Evolutionary conservation across 23 tunicate genomes (phyloP).

Genomic region (Ciona savignyi): DNA sequence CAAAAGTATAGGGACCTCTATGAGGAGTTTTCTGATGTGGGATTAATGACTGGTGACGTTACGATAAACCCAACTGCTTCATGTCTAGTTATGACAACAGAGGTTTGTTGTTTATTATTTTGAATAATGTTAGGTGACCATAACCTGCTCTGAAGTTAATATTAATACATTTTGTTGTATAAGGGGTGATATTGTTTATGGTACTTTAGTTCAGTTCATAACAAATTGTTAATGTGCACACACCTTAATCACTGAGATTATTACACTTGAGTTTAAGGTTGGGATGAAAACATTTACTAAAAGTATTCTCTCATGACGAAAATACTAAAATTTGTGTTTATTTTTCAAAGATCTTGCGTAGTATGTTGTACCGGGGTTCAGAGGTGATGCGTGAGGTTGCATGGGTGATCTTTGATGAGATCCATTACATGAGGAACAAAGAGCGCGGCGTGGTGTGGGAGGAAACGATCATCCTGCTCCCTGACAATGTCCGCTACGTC

Average conservation of each 20-base stretch:
- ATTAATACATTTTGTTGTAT: too few species aligned
- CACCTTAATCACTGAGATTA: too few species aligned
- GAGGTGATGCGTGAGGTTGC: slow-evolving; percentile 93
- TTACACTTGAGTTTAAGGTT: background rate
- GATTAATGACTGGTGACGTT: slow-evolving; percentile 97
- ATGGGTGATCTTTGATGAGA: slow-evolving; percentile 97
- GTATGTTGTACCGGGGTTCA: slow-evolving; percentile 87
- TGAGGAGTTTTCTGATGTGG: slow-evolving; percentile 90
- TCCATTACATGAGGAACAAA: slow-evolving; percentile 95
- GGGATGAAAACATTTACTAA: background rate
- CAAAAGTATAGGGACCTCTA: slow-evolving; percentile 85
- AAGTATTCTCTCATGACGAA: too few species aligned
- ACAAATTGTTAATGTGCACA: too few species aligned
- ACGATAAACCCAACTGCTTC: slow-evolving; percentile 95
- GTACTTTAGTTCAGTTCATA: too few species aligned
- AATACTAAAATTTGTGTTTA: background rate
- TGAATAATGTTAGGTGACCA: background rate
- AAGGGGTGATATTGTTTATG: too few species aligned
- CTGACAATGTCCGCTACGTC: slow-evolving; percentile 89
- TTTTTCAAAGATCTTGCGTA: slow-evolving; percentile 52
- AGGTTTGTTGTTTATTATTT: slow-evolving; percentile 22
- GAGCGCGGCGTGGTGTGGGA: slow-evolving; percentile 96
- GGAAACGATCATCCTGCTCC: slow-evolving; percentile 85
- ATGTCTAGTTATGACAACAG: slow-evolving; percentile 94
- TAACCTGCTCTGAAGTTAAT: too few species aligned